A percentile compares a stretch with the other conserved stretches of the same genome.
phyloP scores from a whole-genome alignment of 2,888 invertebrate species.

The Drosophila antonietae region DNA sequence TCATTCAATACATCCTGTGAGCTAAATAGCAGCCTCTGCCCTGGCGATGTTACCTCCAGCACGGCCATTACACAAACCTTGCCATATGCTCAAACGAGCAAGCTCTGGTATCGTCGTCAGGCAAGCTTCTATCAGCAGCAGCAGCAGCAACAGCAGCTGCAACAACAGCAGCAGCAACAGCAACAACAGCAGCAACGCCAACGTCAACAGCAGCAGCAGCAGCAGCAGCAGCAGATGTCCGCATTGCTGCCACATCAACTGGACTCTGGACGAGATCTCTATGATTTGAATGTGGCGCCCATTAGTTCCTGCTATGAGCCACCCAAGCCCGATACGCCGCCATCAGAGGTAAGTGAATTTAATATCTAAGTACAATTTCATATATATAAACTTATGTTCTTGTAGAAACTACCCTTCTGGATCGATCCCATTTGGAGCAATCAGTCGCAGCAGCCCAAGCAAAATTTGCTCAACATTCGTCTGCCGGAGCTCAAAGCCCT shows the following conservation, averaged over 20 bases:
- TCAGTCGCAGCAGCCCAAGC: constrained; percentile 49
- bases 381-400: background rate
- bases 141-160: constrained; percentile 38
- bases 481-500: constrained; percentile 81
- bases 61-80: constrained; percentile 39
- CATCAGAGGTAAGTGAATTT: constrained; percentile 69
- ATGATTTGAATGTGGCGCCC: constrained; percentile 65
- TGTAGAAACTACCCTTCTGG: constrained; percentile 83
- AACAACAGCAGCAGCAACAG: constrained; percentile 21
- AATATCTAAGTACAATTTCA: background rate
- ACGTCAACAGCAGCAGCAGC: constrained; percentile 38
- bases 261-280: constrained; percentile 50
- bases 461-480: constrained; percentile 78
- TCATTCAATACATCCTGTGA: constrained; percentile 75
- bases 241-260: constrained; percentile 6
- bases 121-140: constrained; percentile 54
- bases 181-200: constrained; percentile 29
- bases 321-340: constrained; percentile 82
- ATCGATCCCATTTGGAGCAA: constrained; percentile 84
- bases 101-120: constrained; percentile 81
- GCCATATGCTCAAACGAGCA: constrained; percentile 43
- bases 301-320: constrained; percentile 79
- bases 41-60: constrained; percentile 56
- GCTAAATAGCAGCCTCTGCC: constrained; percentile 68
- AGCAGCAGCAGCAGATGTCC: constrained; percentile 19